phyloP scores from a whole-genome alignment of 2,113 vertebrate genomes.

The Tupaia tana region DNA sequence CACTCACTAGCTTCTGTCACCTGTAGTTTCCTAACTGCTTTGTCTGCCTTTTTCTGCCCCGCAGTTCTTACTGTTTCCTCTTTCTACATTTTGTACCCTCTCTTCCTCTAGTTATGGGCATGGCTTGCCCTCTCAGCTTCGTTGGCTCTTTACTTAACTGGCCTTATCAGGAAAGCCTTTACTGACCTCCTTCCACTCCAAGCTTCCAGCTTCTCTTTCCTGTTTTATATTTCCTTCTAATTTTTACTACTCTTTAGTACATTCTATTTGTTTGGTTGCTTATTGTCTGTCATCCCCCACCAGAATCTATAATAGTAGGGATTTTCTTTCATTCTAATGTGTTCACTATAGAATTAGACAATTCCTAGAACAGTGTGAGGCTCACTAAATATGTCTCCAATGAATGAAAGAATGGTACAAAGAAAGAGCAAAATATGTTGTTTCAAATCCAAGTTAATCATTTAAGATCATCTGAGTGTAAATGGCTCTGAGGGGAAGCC shows the following conservation, averaged over 20 bases:
- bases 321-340: slow-evolving; percentile 9
- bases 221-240: background rate
- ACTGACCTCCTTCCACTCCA: background rate
- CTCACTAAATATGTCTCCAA: background rate
- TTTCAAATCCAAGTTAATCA: background rate
- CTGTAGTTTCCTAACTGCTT: background rate
- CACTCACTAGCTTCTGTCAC: background rate
- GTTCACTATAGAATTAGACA: background rate
- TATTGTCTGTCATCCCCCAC: background rate
- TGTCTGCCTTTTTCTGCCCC: background rate
- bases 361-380: background rate
- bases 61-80: background rate
- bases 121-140: background rate
- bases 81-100: background rate
- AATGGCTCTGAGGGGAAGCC: background rate
- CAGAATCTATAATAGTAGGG: background rate
- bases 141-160: background rate
- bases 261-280: background rate
- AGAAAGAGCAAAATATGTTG: background rate
- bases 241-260: background rate
- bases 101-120: background rate
- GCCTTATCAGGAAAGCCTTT: background rate
- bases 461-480: background rate
- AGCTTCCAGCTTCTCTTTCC: background rate
- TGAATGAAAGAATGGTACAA: background rate